Percentiles rank a stretch among this genome's conserved stretches.
Evolutionary conservation across 2,113 vertebrate genomes (phyloP).

Genomic region (Ranitomeya imitator): DNA sequence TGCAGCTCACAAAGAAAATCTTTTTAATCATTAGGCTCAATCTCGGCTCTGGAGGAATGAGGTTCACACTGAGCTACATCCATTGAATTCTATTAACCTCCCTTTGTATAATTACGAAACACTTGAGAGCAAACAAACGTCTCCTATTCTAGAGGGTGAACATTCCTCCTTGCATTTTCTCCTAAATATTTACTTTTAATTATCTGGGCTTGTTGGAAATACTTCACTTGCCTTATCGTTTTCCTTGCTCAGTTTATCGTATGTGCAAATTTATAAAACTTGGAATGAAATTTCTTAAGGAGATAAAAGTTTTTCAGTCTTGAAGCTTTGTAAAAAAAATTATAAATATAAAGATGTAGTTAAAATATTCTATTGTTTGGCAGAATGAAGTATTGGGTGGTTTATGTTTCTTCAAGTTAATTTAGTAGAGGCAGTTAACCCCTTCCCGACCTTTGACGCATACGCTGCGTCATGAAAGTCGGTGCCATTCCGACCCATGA

Average conservation of each 20-base stretch:
- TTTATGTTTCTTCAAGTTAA: not conserved
- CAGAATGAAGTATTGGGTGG: not conserved
- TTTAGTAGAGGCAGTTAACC: not conserved
- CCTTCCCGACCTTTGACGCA: no score
- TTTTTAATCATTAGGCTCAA: not conserved
- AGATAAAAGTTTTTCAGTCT: conserved; percentile 4
- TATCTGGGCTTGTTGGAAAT: not conserved
- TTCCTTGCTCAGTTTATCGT: not conserved
- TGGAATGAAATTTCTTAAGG: not conserved
- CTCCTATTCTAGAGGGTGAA: not conserved
- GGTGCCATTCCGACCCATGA: no score
- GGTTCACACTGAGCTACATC: not conserved
- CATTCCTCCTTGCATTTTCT: conserved; percentile 7
- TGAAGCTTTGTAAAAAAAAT: not conserved
- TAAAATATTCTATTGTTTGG: not conserved
- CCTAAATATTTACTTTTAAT: conserved; percentile 29
- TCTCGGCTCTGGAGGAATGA: not conserved
- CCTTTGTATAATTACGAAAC: conserved; percentile 14
- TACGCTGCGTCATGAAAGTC: no score
- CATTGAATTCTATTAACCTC: conserved; percentile 16
- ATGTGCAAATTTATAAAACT: not conserved
- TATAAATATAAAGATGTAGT: not conserved
- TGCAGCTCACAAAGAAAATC: not conserved
- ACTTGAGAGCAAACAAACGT: conserved; percentile 27
- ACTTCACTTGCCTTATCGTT: not conserved